Percentiles rank a stretch among this genome's conserved stretches.
Conservation (phyloP, 2,888 invertebrate genomes). For the Alcis repandata region DNA sequence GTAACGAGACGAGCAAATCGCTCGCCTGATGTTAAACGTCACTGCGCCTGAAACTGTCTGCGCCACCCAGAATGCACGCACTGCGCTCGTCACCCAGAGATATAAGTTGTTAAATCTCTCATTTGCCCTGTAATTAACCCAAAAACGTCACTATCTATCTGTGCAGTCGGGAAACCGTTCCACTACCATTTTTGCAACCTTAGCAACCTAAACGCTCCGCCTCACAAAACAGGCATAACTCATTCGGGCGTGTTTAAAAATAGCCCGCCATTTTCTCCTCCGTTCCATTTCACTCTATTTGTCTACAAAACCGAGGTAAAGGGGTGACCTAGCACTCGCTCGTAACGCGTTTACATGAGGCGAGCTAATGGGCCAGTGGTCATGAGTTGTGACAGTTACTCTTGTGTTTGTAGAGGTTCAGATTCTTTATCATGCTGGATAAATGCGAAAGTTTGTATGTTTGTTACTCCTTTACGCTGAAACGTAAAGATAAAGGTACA, state of each 20-base stretch:
- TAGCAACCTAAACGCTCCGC: background rate
- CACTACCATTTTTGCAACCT: background rate
- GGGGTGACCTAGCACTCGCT: conserved; percentile 47
- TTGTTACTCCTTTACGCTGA: no score
- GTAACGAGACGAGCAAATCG: no score
- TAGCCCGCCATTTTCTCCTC: conserved; percentile 12
- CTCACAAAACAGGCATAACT: conserved; percentile 4
- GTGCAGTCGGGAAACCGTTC: background rate
- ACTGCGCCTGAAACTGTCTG: no score
- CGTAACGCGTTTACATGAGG: background rate
- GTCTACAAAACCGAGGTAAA: conserved; percentile 45
- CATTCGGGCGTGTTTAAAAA: conserved; percentile 16
- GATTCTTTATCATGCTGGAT: no score
- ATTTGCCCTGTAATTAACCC: background rate
- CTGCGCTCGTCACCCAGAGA: no score
- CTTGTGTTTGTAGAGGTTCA: no score
- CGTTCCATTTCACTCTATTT: conserved; percentile 51
- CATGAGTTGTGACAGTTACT: background rate
- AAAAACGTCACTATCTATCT: background rate
- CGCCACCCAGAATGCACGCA: no score
- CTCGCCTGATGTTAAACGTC: no score
- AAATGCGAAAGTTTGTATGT: no score
- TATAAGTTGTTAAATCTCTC: no score
- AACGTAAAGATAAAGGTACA: no score
- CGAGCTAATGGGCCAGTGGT: background rate